Conservation (phyloP, 2,113 vertebrate species). For the Pleuronectes platessa region DNA sequence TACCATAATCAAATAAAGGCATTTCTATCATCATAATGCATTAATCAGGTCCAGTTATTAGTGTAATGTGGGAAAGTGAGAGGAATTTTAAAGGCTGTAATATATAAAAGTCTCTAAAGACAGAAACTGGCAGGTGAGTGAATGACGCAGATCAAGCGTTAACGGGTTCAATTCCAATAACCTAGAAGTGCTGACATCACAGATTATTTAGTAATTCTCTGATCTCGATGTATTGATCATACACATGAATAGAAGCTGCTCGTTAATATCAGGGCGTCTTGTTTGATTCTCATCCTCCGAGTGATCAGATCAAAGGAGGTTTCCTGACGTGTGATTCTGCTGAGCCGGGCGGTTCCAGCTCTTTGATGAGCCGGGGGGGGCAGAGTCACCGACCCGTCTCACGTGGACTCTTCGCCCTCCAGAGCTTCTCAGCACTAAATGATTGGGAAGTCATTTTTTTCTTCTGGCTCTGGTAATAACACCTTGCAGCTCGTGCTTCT, state of each 20-base stretch:
- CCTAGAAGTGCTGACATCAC: neutral
- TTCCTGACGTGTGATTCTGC: neutral
- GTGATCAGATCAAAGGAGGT: neutral
- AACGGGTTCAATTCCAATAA: neutral
- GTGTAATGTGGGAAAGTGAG: neutral
- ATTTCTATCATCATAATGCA: constrained; percentile 18
- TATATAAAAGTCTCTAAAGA: constrained; percentile 28
- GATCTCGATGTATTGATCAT: neutral
- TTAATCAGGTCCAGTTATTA: constrained; percentile 54
- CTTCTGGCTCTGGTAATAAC: constrained; percentile 29
- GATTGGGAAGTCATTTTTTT: constrained; percentile 50
- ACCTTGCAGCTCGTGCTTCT: constrained; percentile 44
- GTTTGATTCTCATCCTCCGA: neutral
- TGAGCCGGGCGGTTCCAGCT: neutral
- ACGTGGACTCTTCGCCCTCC: constrained; percentile 8
- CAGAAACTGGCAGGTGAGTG: constrained; percentile 6
- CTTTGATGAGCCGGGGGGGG: constrained; percentile 26
- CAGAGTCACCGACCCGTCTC: neutral
- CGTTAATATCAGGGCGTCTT: neutral
- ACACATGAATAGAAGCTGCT: neutral
- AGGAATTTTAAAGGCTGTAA: neutral
- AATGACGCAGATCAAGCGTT: constrained; percentile 8
- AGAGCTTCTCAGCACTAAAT: constrained; percentile 44
- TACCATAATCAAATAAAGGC: constrained; percentile 53
- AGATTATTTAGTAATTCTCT: neutral